Evolutionary conservation across 2,888 invertebrate species (phyloP).

Genomic region (Buathra laborator): DNA sequence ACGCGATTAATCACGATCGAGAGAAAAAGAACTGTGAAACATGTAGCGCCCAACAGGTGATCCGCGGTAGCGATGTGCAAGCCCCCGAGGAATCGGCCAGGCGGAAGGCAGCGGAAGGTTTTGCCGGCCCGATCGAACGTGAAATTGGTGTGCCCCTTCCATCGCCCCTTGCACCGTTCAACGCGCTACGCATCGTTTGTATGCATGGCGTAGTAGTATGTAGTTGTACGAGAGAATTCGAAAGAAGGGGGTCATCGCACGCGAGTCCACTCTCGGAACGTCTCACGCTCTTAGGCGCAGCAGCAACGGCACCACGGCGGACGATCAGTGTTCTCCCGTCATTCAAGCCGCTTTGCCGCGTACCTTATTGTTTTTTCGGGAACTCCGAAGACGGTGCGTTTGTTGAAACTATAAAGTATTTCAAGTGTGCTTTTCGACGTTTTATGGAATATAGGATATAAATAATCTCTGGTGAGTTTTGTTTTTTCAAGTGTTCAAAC

Average conservation of each 20-base stretch:
- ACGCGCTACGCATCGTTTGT: constrained; percentile 6
- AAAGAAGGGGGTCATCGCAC: constrained; percentile 71
- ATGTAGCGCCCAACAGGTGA: neutral
- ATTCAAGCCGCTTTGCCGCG: constrained; percentile 53
- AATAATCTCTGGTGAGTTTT: neutral
- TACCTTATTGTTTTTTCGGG: neutral
- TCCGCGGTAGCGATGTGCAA: neutral
- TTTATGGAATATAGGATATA: neutral
- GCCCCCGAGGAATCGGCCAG: constrained; percentile 13
- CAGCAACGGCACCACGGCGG: neutral
- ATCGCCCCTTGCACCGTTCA: neutral
- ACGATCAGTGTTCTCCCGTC: constrained; percentile 64
- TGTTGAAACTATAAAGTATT: neutral
- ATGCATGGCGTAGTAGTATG: constrained; percentile 15
- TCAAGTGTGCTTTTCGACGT: neutral
- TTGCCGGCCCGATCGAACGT: constrained; percentile 30
- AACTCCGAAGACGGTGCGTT: neutral
- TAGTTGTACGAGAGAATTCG: constrained; percentile 56
- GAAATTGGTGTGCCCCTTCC: constrained; percentile 59
- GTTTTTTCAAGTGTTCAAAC: neutral
- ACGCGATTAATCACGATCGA: neutral
- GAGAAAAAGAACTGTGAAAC: neutral
- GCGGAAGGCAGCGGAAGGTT: constrained; percentile 9
- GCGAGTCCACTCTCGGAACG: constrained; percentile 56
- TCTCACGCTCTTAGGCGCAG: constrained; percentile 45